A percentile compares a stretch with the other conserved stretches of the same genome.
These are phyloP conservation scores for Sinocyclocheilus maitianheensis DNA, from an alignment of 2,113 vertebrate genomes.

Conservation along the genomic window DNA sequence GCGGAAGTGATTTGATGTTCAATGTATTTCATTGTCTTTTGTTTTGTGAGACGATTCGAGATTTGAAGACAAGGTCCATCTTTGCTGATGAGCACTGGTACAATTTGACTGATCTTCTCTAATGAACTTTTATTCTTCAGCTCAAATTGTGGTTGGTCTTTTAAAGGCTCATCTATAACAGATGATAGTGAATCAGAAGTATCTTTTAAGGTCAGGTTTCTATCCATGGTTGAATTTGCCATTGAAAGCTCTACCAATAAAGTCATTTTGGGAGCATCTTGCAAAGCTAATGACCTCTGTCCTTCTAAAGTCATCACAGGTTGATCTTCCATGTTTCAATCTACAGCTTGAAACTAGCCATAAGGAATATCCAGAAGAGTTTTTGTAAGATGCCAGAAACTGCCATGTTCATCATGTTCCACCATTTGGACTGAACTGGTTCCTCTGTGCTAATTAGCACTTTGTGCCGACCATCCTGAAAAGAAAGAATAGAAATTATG, in stretches of 20 bases:
- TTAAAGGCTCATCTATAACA: neutral
- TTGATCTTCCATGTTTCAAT: constrained; percentile 75
- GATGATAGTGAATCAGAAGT: neutral
- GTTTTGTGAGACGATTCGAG: neutral
- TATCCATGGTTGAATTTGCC: neutral
- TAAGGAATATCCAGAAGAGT: constrained; percentile 67
- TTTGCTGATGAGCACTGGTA: neutral
- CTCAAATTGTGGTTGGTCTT: neutral
- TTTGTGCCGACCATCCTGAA: constrained; percentile 8
- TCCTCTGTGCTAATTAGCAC: constrained; percentile 43
- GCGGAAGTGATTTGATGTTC: neutral
- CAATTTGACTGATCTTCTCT: neutral
- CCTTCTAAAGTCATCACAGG: constrained; percentile 60
- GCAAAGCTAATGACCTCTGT: constrained; percentile 51
- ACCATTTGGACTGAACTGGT: constrained; percentile 33
- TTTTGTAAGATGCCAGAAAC: constrained; percentile 58
- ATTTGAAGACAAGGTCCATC: constrained; percentile 7
- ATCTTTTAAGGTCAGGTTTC: neutral
- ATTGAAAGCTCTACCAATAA: constrained; percentile 30
- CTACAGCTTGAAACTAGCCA: constrained; percentile 67
- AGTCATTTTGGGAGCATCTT: constrained; percentile 51
- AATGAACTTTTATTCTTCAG: constrained; percentile 4
- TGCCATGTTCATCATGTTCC: constrained; percentile 61
- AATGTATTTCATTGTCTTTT: neutral
- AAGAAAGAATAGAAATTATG: neutral